These are phyloP conservation scores for Trachops cirrhosus DNA, from an alignment of 2,797 vertebrate genomes.

Conservation along the genomic window DNA sequence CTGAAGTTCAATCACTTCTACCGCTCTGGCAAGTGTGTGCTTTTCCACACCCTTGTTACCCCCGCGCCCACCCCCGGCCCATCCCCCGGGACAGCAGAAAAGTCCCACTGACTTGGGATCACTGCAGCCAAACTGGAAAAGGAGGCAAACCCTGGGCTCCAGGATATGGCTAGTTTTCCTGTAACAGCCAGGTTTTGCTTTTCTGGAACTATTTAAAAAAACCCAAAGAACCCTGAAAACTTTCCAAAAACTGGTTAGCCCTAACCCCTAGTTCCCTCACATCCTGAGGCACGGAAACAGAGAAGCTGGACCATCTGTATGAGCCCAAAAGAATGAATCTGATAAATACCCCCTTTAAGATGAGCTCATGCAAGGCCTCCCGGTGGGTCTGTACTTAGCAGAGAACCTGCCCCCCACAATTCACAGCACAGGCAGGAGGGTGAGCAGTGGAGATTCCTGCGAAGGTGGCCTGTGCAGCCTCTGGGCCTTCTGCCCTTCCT, in stretches of 20 bases:
- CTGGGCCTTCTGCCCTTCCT: background rate
- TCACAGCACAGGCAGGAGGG: background rate
- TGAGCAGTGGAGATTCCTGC: background rate
- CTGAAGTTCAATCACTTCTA: conserved; percentile 38
- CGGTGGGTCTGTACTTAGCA: background rate
- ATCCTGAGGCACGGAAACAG: background rate
- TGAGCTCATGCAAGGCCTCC: background rate
- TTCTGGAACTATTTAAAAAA: background rate
- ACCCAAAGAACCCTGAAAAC: background rate
- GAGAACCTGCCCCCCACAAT: background rate
- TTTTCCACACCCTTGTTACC: background rate
- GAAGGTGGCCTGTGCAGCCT: background rate
- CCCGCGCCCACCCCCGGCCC: background rate
- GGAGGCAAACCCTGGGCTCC: background rate
- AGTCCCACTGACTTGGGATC: background rate
- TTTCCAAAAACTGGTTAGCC: background rate
- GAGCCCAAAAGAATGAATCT: background rate
- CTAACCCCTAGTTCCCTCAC: background rate
- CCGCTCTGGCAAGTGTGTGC: background rate
- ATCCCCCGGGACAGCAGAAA: background rate
- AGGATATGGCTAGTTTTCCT: background rate
- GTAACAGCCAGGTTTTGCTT: background rate
- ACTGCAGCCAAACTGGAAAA: background rate
- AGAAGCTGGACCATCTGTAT: background rate
- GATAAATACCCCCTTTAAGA: background rate